Evolutionary conservation across 2,888 invertebrate species (phyloP), one percentile per base, ranked within the genome.

Genomic region (Chirona hameri): DNA sequence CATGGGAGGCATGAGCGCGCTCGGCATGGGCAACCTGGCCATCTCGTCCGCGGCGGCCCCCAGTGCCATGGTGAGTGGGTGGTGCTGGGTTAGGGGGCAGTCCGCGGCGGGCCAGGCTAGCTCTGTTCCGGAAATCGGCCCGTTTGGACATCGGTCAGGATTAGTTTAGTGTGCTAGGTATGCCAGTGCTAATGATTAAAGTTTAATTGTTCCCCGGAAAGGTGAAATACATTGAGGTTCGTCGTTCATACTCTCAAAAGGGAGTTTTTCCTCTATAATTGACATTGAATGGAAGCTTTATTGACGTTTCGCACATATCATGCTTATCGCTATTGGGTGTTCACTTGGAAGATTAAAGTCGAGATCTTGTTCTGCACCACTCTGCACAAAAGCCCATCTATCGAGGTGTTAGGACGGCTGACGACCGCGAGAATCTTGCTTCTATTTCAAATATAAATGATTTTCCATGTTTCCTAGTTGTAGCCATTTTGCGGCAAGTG

Each of bases 1-100:
- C 80, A 79, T 79, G 79, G 48, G 79, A 21, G 46, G 79, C 79
- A 80, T 80, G 79, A 48, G 79, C n/a, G 39, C 31, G 18, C 76
- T 76, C 15, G 52, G 80, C 79, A 79, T 79, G 79, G 79, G 79
- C 24, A 79, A 79, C 79, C 48, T 79, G 10, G 79, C 48, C 24
- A 79, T 79, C 29, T n/a, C 80, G 27, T 80, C 80, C 5, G 29
- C 79, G 24, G 52, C 52, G 15, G 39, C 80, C 0, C 48, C 52
- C 15, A 21, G 80, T 18, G 80, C 80, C 24, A 80, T 80, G 52
- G 76, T 76, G 46, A 76, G 76, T 46, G 69, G 52, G 52, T 52
- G 52, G 12, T 2, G 52, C 5, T 52, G 52, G 52, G 52, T 12
- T 18, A 52, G 52, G 10, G 48, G 52, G 52, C 52, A 52, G 52